Conservation (phyloP, 2,888 invertebrate genomes). For the Catonia carolina region DNA sequence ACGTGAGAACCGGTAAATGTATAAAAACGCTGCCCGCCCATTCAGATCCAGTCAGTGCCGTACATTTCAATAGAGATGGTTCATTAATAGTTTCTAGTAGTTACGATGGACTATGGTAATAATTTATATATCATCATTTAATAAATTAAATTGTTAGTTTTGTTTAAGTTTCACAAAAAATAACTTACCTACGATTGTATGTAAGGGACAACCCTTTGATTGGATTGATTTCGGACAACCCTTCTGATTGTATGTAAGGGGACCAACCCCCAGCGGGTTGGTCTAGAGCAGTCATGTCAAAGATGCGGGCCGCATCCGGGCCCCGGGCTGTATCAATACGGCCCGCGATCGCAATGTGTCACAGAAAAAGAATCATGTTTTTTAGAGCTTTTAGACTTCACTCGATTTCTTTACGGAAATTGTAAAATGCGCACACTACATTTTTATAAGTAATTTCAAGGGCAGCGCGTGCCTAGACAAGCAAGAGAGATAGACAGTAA, state of each 20-base stretch:
- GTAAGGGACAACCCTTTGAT: not conserved
- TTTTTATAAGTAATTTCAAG: too few relatives aligned
- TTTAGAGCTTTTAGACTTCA: too few relatives aligned
- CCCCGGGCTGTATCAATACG: too few relatives aligned
- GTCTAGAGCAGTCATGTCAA: too few relatives aligned
- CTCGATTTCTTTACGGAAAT: too few relatives aligned
- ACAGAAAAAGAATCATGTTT: not conserved
- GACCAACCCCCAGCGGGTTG: not conserved
- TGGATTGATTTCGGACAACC: not conserved
- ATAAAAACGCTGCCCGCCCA: slow-evolving; percentile 97
- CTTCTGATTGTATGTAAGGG: slow-evolving; percentile 2
- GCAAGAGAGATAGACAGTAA: too few relatives aligned
- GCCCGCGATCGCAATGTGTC: too few relatives aligned
- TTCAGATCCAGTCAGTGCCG: slow-evolving; percentile 98
- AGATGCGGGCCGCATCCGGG: too few relatives aligned
- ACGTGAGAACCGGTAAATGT: slow-evolving; percentile 96
- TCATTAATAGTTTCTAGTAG: slow-evolving; percentile 97
- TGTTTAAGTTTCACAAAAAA: too few relatives aligned
- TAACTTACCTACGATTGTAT: slow-evolving; percentile 1
- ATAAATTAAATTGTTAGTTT: too few relatives aligned
- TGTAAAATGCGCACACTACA: too few relatives aligned
- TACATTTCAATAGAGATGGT: slow-evolving; percentile 97
- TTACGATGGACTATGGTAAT: slow-evolving; percentile 90
- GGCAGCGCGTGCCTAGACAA: too few relatives aligned
- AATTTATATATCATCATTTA: not conserved